Conservation (phyloP, 2,113 vertebrate genomes). For the Grallaria varia region DNA sequence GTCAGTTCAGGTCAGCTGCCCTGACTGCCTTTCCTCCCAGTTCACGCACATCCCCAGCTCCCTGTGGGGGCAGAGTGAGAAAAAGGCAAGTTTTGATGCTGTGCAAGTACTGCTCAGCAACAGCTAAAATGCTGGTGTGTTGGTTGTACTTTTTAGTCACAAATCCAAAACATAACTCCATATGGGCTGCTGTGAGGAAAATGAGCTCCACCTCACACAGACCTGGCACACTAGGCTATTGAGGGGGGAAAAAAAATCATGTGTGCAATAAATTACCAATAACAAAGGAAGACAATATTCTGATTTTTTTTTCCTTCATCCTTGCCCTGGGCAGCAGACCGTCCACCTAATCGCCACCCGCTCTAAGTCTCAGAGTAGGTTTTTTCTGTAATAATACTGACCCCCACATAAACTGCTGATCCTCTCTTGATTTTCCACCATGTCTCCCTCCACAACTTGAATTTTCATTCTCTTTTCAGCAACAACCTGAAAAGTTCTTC, state of each 20-base stretch:
- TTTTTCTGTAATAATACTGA: background rate
- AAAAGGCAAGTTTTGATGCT: background rate
- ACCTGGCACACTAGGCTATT: background rate
- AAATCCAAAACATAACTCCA: background rate
- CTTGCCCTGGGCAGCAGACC: background rate
- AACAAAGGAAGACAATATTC: background rate
- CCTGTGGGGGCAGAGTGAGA: accelerated
- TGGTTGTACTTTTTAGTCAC: background rate
- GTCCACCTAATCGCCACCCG: background rate
- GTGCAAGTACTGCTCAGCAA: background rate
- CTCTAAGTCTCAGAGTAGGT: background rate
- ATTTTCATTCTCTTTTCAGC: background rate
- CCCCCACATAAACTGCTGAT: background rate
- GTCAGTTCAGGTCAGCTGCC: background rate
- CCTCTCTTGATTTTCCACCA: background rate
- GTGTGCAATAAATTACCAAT: background rate
- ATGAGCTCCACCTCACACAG: background rate
- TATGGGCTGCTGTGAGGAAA: background rate
- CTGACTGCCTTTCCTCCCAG: background rate
- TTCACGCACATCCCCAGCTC: background rate
- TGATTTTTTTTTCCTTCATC: background rate
- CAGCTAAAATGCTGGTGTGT: background rate
- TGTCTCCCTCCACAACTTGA: background rate
- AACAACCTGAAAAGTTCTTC: background rate
- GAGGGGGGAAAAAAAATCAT: background rate